These are phyloP conservation scores for Aptenodytes forsteri DNA, from an alignment of 2,113 vertebrate species.

Conservation along the genomic window DNA sequence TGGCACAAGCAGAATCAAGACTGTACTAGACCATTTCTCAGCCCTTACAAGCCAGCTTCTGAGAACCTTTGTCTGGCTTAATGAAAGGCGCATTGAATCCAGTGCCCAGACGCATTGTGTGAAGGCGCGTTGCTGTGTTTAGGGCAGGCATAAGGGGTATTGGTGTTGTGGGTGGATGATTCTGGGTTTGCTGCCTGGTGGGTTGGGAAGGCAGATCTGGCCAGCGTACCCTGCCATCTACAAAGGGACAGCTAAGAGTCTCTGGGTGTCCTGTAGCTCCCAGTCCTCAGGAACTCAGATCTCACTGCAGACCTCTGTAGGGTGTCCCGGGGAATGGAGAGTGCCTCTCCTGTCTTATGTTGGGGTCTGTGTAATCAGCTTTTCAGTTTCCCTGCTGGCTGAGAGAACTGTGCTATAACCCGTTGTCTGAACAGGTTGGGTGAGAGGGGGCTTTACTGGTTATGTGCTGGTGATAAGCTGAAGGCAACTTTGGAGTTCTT, in stretches of 20 bases:
- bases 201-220: neutral
- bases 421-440: neutral
- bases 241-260: neutral
- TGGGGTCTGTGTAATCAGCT: neutral
- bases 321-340: neutral
- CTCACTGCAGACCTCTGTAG: neutral
- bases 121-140: neutral
- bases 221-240: neutral
- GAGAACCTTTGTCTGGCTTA: constrained; percentile 15
- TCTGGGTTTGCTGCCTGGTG: neutral
- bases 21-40: constrained; percentile 52
- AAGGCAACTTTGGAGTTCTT: neutral
- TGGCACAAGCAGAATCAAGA: constrained; percentile 28
- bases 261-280: neutral
- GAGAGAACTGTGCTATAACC: neutral
- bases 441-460: neutral
- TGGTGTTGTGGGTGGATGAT: neutral
- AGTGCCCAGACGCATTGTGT: neutral
- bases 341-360: neutral
- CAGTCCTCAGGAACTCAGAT: neutral
- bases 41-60: constrained; percentile 54
- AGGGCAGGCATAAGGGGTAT: neutral
- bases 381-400: neutral
- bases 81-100: constrained; percentile 55
- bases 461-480: neutral